phyloP scores from a whole-genome alignment of 2,113 vertebrate genomes.

The Marmota flaviventris region DNA sequence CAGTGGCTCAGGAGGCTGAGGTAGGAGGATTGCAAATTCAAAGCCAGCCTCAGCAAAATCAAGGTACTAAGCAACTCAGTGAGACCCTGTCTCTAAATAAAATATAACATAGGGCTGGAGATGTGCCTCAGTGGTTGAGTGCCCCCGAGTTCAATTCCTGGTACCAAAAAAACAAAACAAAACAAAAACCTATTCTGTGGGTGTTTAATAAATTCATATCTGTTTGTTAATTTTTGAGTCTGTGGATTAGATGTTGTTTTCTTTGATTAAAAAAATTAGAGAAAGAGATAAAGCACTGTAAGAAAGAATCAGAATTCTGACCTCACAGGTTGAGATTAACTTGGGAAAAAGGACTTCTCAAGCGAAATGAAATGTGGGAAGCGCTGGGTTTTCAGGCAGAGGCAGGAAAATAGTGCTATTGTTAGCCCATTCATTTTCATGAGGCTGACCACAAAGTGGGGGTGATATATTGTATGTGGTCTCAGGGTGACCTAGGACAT shows the following conservation, averaged over 20 bases:
- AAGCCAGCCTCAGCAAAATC: too few relatives aligned
- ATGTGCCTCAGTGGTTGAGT: too few relatives aligned
- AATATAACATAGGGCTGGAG: too few relatives aligned
- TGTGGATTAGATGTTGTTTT: neutral
- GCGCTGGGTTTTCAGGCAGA: neutral
- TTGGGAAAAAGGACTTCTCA: neutral
- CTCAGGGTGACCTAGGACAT: neutral
- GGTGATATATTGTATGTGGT: neutral
- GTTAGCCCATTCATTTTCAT: constrained; percentile 43
- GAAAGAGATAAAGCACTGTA: neutral
- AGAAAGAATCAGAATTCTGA: constrained; percentile 26
- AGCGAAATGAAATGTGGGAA: neutral
- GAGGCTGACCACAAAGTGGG: neutral
- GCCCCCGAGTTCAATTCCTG: too few relatives aligned
- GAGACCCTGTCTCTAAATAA: too few relatives aligned
- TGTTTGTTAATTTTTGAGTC: neutral
- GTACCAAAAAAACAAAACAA: too few relatives aligned
- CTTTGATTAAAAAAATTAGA: neutral
- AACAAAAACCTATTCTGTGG: neutral
- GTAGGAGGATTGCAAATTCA: too few relatives aligned
- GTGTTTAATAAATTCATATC: neutral
- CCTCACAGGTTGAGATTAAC: neutral
- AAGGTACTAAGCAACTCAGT: too few relatives aligned
- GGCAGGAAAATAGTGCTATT: neutral
- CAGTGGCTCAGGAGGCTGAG: too few relatives aligned